Evolutionary conservation across 1,140 invertebrate species (phyloP).

Genomic region (Trichoplusia ni): DNA sequence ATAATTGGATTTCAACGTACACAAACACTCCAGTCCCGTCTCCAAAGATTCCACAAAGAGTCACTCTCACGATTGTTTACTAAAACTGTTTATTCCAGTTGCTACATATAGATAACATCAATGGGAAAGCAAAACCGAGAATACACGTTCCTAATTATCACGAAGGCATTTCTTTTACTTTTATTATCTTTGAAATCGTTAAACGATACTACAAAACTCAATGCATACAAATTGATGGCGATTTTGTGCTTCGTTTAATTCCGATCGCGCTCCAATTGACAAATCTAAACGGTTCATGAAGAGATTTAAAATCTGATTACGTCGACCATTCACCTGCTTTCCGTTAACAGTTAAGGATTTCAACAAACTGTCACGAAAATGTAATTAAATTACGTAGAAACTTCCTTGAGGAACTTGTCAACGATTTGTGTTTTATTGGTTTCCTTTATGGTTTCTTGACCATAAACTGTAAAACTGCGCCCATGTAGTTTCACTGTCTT

Average conservation of each 20-base stretch:
- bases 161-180: slow-evolving; percentile 3
- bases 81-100: slow-evolving; percentile 4
- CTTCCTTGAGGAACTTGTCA: slow-evolving; percentile 27
- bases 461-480: neutral
- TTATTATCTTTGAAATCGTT: neutral
- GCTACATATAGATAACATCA: slow-evolving; percentile 13
- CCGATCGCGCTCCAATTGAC: slow-evolving; percentile 11
- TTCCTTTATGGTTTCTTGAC: slow-evolving; percentile 24
- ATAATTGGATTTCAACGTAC: neutral
- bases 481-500: slow-evolving; percentile 1
- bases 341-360: slow-evolving; percentile 37
- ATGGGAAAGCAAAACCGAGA: slow-evolving; percentile 8
- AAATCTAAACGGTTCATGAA: slow-evolving; percentile 9
- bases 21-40: neutral
- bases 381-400: slow-evolving; percentile 34
- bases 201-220: neutral
- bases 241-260: slow-evolving; percentile 8
- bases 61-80: slow-evolving; percentile 9
- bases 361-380: slow-evolving; percentile 41
- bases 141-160: slow-evolving; percentile 10
- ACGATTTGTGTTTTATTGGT: slow-evolving; percentile 17
- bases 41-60: neutral
- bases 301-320: slow-evolving; percentile 38
- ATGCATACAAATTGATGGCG: slow-evolving; percentile 2
- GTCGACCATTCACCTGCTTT: slow-evolving; percentile 27